Conservation (phyloP, 2,888 invertebrate species). For the Pardosa pseudoannulata region DNA sequence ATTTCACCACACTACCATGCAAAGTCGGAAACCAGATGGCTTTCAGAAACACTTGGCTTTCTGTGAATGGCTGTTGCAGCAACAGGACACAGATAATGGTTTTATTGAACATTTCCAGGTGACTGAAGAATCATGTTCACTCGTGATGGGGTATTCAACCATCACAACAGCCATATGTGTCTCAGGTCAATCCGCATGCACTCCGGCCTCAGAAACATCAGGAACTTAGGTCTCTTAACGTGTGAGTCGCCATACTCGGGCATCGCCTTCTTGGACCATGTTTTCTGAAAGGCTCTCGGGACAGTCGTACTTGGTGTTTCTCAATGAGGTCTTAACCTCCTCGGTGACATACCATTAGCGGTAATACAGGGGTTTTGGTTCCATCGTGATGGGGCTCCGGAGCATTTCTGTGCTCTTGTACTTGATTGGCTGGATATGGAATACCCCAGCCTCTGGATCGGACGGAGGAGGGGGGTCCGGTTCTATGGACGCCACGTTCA, state of each 20-base stretch:
- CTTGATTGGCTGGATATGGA: too few species aligned
- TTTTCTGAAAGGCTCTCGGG: background rate
- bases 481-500: background rate
- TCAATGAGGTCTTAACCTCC: background rate
- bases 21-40: background rate
- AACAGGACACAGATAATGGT: background rate
- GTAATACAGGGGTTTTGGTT: too few species aligned
- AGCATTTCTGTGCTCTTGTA: too few species aligned
- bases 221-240: background rate
- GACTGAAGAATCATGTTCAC: background rate
- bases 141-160: too few species aligned
- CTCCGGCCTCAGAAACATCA: slow-evolving; percentile 6
- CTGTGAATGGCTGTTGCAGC: slow-evolving; percentile 2
- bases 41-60: background rate
- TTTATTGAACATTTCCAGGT: background rate
- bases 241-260: background rate
- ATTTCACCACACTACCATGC: background rate
- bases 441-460: too few species aligned
- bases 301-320: too few species aligned
- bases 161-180: too few species aligned
- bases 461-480: background rate
- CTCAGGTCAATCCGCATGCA: background rate
- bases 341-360: too few species aligned
- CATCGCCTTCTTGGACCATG: slow-evolving; percentile 7
- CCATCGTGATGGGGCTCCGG: too few species aligned